These are phyloP conservation scores for Siphamia tubifer DNA, from an alignment of 2,113 vertebrate species.

Conservation along the genomic window DNA sequence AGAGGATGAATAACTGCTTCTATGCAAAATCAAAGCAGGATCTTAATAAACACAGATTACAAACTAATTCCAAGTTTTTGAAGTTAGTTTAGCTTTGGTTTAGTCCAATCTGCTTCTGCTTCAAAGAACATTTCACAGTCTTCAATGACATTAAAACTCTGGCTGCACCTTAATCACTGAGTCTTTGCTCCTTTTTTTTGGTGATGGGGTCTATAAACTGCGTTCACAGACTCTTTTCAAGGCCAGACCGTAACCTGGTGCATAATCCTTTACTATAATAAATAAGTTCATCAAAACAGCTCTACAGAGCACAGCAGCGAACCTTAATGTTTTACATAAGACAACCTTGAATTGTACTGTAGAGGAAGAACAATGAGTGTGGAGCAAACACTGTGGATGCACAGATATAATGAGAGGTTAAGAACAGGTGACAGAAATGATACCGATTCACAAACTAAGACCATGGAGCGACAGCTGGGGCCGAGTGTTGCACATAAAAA, in stretches of 20 bases:
- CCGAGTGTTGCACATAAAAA: too few relatives aligned
- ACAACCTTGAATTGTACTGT: slow-evolving; percentile 6
- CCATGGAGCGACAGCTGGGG: neutral
- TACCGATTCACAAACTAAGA: neutral
- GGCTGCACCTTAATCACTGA: neutral
- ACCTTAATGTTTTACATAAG: slow-evolving; percentile 12
- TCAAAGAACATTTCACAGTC: too few relatives aligned
- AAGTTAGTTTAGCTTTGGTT: too few relatives aligned
- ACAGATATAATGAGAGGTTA: neutral
- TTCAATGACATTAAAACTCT: too few relatives aligned
- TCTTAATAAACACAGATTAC: too few relatives aligned
- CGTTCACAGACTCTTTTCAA: slow-evolving; percentile 17
- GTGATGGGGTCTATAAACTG: neutral
- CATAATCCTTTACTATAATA: slow-evolving; percentile 24
- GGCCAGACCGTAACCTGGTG: slow-evolving; percentile 2
- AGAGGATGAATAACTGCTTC: too few relatives aligned
- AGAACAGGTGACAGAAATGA: slow-evolving; percentile 18
- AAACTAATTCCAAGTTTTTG: too few relatives aligned
- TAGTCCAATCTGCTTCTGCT: too few relatives aligned
- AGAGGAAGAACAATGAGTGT: slow-evolving; percentile 3
- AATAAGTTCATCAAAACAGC: slow-evolving; percentile 15
- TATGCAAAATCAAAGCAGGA: too few relatives aligned
- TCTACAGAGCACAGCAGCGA: neutral
- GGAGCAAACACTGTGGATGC: neutral
- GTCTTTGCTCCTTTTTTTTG: neutral